phyloP scores from a whole-genome alignment of 2,888 invertebrate species.

The Deilephila porcellus region DNA sequence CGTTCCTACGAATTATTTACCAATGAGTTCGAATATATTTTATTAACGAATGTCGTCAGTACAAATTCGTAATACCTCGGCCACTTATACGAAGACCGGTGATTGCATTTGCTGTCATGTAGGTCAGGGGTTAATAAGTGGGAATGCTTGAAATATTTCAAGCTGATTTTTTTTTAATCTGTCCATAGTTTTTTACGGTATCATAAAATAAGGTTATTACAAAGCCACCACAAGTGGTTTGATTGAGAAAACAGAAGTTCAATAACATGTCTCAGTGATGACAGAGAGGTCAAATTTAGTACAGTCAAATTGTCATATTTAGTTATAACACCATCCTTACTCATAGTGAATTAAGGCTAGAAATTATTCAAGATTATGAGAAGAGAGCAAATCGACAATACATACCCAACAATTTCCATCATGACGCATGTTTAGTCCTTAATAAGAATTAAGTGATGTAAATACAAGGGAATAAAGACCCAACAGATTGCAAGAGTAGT shows the following conservation, averaged over 20 bases:
- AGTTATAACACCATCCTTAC: background rate
- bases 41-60: background rate
- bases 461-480: background rate
- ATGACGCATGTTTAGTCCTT: too few relatives aligned
- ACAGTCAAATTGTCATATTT: too few relatives aligned
- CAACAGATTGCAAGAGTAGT: slow-evolving; percentile 7
- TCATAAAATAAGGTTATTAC: background rate
- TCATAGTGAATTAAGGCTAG: background rate
- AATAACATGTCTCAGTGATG: too few relatives aligned
- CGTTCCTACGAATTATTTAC: background rate
- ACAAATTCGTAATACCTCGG: background rate
- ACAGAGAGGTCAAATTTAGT: too few relatives aligned
- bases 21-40: background rate
- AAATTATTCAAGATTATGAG: background rate
- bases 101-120: background rate
- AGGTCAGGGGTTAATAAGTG: background rate
- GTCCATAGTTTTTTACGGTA: background rate
- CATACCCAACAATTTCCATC: too few relatives aligned
- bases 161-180: background rate
- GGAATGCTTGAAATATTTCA: background rate
- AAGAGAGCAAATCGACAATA: too few relatives aligned
- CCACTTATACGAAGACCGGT: background rate
- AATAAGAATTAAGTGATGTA: too few relatives aligned
- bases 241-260: too few relatives aligned
- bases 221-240: background rate